phyloP scores from a whole-genome alignment of 2,797 vertebrate species.

The Euthynnus affinis region DNA sequence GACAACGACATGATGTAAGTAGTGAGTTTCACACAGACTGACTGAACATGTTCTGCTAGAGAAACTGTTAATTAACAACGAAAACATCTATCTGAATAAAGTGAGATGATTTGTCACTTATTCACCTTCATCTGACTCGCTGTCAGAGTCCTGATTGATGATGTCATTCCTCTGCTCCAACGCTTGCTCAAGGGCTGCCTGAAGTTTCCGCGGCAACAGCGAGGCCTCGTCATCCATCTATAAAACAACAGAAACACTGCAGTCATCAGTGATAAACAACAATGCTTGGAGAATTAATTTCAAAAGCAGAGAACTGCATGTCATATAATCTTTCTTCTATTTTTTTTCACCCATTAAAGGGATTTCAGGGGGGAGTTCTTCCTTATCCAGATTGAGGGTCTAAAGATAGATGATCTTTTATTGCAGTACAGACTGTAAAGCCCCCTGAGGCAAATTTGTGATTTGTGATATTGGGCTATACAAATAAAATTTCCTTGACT shows the following conservation, averaged over 20 bases:
- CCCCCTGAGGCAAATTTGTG: neutral
- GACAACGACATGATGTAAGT: conserved; percentile 16
- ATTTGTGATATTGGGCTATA: neutral
- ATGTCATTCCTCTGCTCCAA: conserved; percentile 97
- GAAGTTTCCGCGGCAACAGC: conserved; percentile 96
- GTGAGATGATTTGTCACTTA: conserved; percentile 48
- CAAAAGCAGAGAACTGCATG: conserved; percentile 51
- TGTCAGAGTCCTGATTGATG: conserved; percentile 97
- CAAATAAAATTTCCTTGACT: neutral
- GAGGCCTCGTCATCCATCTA: conserved; percentile 99
- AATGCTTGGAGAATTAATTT: conserved; percentile 40
- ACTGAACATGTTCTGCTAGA: conserved; percentile 20
- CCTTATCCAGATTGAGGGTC: neutral
- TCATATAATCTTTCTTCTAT: conserved; percentile 22
- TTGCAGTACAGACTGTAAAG: no score
- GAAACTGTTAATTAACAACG: conserved; percentile 43
- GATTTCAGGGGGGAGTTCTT: neutral
- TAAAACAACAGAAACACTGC: conserved; percentile 58
- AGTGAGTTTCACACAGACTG: conserved; percentile 41
- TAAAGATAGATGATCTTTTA: no score
- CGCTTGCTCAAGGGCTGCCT: conserved; percentile 97
- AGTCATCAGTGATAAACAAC: conserved; percentile 69
- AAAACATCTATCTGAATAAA: conserved; percentile 55
- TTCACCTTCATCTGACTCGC: conserved; percentile 98
- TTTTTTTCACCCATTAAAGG: neutral